Conservation (phyloP, 1,140 invertebrate genomes). For the Ceratosolen solmsi region DNA sequence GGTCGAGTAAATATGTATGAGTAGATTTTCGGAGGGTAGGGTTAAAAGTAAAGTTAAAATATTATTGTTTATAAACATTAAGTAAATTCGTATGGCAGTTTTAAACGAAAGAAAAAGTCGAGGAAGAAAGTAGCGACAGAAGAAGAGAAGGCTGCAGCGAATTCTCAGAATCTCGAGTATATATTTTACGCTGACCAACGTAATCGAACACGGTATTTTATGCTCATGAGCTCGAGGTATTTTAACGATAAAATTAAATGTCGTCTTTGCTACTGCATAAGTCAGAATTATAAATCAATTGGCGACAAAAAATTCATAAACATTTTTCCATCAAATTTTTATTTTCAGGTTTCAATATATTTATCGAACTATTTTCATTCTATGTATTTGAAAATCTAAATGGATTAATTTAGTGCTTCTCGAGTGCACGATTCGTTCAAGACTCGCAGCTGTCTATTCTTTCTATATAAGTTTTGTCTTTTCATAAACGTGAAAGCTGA, state of each 20-base stretch:
- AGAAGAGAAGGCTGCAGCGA: not conserved
- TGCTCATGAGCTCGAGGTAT: not conserved
- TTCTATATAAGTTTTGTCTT: no score
- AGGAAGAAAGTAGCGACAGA: not conserved
- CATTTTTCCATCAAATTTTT: not conserved
- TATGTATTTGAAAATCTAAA: no score
- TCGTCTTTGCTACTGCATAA: not conserved
- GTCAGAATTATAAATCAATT: not conserved
- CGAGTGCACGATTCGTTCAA: no score
- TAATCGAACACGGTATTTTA: conserved; percentile 30
- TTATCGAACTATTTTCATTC: no score
- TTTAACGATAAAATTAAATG: conserved; percentile 22
- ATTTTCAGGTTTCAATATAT: not conserved
- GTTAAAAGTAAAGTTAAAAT: no score
- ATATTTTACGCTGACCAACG: conserved; percentile 15
- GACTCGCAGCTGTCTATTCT: no score
- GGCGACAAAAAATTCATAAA: not conserved
- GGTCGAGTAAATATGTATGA: no score
- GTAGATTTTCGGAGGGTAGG: no score
- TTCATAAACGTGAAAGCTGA: not conserved
- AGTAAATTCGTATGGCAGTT: not conserved
- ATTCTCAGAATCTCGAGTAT: conserved; percentile 23
- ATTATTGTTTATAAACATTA: no score
- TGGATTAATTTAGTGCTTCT: no score
- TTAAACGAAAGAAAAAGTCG: not conserved